Percentiles rank a stretch among this genome's conserved stretches.
Evolutionary conservation across 2,888 invertebrate genomes (phyloP).

Genomic region (Axea sp.): DNA sequence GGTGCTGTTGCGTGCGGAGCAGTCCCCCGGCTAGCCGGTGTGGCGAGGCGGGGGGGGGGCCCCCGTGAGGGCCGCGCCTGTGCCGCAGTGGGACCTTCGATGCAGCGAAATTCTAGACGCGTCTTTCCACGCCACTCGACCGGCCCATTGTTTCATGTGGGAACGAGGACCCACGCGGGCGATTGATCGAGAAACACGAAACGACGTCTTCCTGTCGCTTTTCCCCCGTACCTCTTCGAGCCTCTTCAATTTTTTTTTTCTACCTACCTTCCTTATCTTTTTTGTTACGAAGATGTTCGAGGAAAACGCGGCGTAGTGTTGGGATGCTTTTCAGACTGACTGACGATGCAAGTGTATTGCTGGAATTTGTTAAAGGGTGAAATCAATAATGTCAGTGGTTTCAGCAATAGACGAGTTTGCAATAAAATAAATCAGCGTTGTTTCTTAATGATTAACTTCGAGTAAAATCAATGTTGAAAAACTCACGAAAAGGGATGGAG

Average conservation of each 20-base stretch:
- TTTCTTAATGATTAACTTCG: no score
- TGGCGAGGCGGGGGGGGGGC: conserved; percentile 8
- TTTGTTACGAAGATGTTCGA: no score
- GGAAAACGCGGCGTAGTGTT: no score
- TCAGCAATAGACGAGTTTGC: no score
- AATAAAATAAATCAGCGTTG: no score
- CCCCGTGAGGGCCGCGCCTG: conserved; percentile 58
- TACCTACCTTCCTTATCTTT: conserved; percentile 2
- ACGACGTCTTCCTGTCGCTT: conserved; percentile 62
- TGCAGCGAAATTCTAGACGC: conserved; percentile 79
- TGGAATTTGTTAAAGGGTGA: no score
- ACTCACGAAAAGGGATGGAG: no score
- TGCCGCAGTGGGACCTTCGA: conserved; percentile 72
- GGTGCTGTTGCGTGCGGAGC: conserved; percentile 16
- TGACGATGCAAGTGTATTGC: no score
- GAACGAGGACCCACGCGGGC: conserved; percentile 62
- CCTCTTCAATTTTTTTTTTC: neutral
- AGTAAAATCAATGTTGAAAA: no score
- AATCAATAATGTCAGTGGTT: no score
- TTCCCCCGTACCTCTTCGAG: neutral
- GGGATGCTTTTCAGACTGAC: no score
- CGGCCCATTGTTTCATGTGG: conserved; percentile 76
- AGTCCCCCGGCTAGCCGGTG: conserved; percentile 25
- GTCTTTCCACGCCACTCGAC: conserved; percentile 75
- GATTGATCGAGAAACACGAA: conserved; percentile 71